phyloP scores from a whole-genome alignment of 2,113 vertebrate genomes.

The Entomyzon cyanotis region DNA sequence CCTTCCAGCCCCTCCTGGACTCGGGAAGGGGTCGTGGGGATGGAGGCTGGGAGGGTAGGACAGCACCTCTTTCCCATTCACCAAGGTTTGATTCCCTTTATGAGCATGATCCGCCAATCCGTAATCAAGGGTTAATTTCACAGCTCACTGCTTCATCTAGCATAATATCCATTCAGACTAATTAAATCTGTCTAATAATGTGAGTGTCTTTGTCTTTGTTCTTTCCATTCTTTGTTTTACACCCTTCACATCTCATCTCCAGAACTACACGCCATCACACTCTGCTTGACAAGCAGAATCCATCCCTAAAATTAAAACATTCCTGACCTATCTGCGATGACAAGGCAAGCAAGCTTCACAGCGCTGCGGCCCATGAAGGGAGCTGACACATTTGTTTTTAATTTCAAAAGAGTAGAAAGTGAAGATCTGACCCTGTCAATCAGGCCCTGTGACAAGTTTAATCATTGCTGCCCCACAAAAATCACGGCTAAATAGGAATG shows the following conservation, averaged over 20 bases:
- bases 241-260: constrained; percentile 96
- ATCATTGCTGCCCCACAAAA: constrained; percentile 97
- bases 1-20: neutral
- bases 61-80: constrained; percentile 67
- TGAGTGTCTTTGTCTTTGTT: constrained; percentile 93
- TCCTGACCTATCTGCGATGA: constrained; percentile 92
- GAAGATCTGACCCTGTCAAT: constrained; percentile 99
- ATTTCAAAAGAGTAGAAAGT: constrained; percentile 94
- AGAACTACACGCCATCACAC: constrained; percentile 90
- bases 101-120: constrained; percentile 77
- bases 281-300: constrained; percentile 93
- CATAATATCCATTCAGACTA: constrained; percentile 99
- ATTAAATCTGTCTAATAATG: constrained; percentile 99
- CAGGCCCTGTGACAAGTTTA: constrained; percentile 98
- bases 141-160: constrained; percentile 94
- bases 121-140: constrained; percentile 99
- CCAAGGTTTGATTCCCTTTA: constrained; percentile 74
- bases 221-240: constrained; percentile 92
- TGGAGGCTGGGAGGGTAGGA: constrained; percentile 22
- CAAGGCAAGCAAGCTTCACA: constrained; percentile 86
- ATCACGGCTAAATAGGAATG: constrained; percentile 99
- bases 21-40: neutral
- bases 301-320: constrained; percentile 99
- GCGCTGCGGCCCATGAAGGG: constrained; percentile 84
- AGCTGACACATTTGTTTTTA: constrained; percentile 93